These are phyloP conservation scores for Octodonta nipae DNA, from an alignment of 2,888 invertebrate genomes.

Conservation along the genomic window DNA sequence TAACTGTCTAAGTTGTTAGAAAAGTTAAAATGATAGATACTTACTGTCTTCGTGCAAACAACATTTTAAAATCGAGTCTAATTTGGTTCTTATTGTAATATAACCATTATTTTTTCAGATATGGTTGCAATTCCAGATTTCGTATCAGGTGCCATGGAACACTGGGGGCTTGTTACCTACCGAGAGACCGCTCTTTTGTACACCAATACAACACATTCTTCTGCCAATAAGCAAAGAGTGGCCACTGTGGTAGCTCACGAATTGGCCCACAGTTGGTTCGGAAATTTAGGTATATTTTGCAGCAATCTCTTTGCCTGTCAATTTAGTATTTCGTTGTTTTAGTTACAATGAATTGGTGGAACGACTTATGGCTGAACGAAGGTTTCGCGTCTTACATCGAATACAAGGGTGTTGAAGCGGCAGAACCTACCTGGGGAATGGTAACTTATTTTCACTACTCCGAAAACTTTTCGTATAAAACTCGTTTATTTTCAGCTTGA, in stretches of 20 bases:
- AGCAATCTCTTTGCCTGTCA: background rate
- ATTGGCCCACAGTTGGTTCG: constrained; percentile 91
- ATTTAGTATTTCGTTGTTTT: constrained; percentile 19
- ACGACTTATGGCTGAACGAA: constrained; percentile 85
- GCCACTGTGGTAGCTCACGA: constrained; percentile 82
- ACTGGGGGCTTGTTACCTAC: constrained; percentile 89
- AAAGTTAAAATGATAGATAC: too few species aligned
- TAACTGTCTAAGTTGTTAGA: too few species aligned
- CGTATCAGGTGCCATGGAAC: constrained; percentile 88
- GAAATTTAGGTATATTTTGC: constrained; percentile 55
- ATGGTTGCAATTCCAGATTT: constrained; percentile 81
- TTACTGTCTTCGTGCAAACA: too few species aligned
- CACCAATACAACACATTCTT: constrained; percentile 57
- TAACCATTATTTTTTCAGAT: constrained; percentile 43
- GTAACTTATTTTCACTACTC: constrained; percentile 38
- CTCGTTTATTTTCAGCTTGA: constrained; percentile 51
- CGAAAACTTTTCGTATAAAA: background rate
- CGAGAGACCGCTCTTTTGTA: constrained; percentile 75
- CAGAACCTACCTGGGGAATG: constrained; percentile 69
- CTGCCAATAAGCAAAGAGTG: constrained; percentile 61
- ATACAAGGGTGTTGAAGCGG: constrained; percentile 58
- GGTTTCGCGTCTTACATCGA: constrained; percentile 87
- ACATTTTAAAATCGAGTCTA: too few species aligned
- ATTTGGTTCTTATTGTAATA: too few species aligned
- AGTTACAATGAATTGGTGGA: constrained; percentile 91